Evolutionary conservation across 2,797 vertebrate genomes (phyloP), one percentile per base, ranked within the genome.

Genomic region (Enteromius argenteus): DNA sequence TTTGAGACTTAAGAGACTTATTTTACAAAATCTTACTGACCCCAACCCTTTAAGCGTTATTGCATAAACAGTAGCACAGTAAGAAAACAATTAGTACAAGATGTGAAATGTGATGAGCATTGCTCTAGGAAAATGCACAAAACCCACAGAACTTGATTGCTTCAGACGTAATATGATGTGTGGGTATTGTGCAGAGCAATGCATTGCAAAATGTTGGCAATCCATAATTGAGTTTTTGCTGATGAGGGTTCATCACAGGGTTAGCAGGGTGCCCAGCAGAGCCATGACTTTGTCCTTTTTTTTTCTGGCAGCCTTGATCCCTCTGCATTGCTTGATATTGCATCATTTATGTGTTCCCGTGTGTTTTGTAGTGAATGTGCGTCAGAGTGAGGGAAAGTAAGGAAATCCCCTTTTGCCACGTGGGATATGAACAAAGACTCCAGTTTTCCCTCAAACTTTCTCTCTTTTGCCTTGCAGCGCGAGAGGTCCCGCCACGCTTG

Each of bases 401-500:
- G 88, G 90, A 89, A 89, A 89, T 85, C 86, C 90, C 86, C 64
- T 72, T 49, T 32, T 69, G 84, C 84, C 87, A 83, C 75, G 80
- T 81, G 83, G 75, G 86, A 82, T 32, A 67, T 67, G 77, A 83
- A 84, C 72, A 85, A 79, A 76, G 82, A 81, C 85, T 80, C 46
- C 49, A 74, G 76, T 76, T 35, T 69, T 42, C 39, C n/a, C 69
- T 49, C 27, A 79, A 72, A 72, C 81, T 83, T 68, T 69, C 53
- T 84, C 62, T 51, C 56, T 79, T 74, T 46, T 49, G 39, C 44
- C 68, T 74, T 62, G 44, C 42, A 68, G 69, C 51, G 0, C 17
- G 17, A 79, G 66, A 21, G 68, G 64, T 68, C 49, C 46, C 30
- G 3, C 49, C 60, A 62, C 4, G 46, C 81, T 76, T 19, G 21